Conservation (phyloP, 2,797 vertebrate genomes). For the Argya squamiceps region DNA sequence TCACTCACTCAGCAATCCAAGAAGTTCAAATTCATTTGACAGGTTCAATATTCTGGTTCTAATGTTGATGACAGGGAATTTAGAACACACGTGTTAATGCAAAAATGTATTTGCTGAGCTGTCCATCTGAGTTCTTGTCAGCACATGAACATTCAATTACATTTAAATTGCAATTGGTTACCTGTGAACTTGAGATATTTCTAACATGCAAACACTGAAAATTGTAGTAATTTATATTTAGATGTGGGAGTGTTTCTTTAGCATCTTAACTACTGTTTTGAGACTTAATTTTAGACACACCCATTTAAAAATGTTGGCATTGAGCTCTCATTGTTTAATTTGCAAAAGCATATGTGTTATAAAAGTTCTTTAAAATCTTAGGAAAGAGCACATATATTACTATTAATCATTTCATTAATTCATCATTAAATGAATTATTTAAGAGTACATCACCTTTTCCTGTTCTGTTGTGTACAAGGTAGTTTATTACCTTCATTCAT, state of each 20-base stretch:
- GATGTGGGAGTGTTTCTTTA: constrained; percentile 50
- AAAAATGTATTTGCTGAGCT: background rate
- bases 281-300: constrained; percentile 18
- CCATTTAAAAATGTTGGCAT: background rate
- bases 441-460: background rate
- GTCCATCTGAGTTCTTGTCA: background rate
- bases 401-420: background rate
- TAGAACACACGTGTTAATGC: background rate
- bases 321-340: constrained; percentile 16
- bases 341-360: background rate
- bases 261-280: constrained; percentile 10
- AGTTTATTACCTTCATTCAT: background rate
- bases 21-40: background rate
- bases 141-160: background rate
- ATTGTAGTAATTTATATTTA: constrained; percentile 30
- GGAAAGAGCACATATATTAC: background rate
- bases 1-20: background rate
- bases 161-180: background rate
- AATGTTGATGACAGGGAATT: background rate
- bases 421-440: background rate
- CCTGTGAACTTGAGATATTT: background rate
- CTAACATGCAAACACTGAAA: background rate
- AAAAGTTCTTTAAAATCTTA: background rate
- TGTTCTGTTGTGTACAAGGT: background rate
- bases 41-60: background rate